These are phyloP conservation scores for Mastomys natalensis DNA, from an alignment of 2,113 vertebrate genomes.

Conservation along the genomic window DNA sequence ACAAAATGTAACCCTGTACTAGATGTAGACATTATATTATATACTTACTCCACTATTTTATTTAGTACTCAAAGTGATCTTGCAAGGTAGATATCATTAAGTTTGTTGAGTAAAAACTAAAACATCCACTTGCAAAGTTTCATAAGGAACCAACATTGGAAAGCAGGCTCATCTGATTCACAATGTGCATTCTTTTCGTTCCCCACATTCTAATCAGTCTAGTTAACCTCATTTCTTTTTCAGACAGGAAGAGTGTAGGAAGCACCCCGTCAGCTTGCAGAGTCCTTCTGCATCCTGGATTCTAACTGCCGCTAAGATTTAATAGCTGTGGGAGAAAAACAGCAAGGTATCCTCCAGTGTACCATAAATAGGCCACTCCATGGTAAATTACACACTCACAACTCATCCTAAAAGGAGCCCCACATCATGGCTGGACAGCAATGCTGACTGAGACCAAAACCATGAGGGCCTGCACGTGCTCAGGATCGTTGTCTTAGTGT, in stretches of 20 bases:
- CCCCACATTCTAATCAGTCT: neutral
- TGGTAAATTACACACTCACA: slow-evolving; percentile 56
- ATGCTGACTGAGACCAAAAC: slow-evolving; percentile 31
- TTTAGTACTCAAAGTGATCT: neutral
- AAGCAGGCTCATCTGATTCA: neutral
- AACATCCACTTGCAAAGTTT: neutral
- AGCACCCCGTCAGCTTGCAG: slow-evolving; percentile 56
- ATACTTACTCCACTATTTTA: neutral
- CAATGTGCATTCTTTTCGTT: slow-evolving; percentile 22
- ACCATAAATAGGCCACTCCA: slow-evolving; percentile 52
- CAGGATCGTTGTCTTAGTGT: neutral
- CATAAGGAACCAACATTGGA: neutral
- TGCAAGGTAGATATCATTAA: neutral
- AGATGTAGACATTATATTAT: neutral
- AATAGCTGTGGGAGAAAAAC: slow-evolving; percentile 55
- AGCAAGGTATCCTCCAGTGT: slow-evolving; percentile 50
- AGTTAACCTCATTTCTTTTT: slow-evolving; percentile 7
- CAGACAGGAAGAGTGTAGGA: slow-evolving; percentile 44
- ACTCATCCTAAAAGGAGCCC: slow-evolving; percentile 40
- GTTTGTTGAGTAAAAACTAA: neutral
- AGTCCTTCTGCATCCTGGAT: slow-evolving; percentile 35
- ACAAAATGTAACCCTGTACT: neutral
- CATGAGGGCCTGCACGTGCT: slow-evolving; percentile 13
- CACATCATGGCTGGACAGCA: neutral
- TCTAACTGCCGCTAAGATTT: slow-evolving; percentile 68